phyloP scores from a whole-genome alignment of 2,113 vertebrate genomes.

The Eretmochelys imbricata region DNA sequence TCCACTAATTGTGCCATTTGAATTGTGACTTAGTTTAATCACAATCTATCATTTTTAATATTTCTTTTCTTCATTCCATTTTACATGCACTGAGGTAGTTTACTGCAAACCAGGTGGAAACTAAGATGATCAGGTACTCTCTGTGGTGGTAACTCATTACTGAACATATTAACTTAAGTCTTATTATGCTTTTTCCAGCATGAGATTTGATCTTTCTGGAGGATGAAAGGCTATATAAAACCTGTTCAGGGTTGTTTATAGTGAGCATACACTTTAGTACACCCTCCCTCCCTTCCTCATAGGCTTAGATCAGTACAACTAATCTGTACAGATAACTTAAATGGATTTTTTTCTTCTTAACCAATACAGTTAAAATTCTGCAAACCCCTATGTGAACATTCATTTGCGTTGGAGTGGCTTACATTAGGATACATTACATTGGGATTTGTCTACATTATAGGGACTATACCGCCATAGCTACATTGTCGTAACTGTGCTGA shows the following conservation, averaged over 20 bases:
- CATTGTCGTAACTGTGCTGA: too few species aligned
- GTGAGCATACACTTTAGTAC: too few species aligned
- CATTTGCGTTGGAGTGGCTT: constrained; percentile 18
- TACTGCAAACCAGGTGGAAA: constrained; percentile 59
- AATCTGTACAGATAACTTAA: constrained; percentile 3
- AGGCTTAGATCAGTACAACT: constrained; percentile 3
- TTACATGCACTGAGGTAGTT: constrained; percentile 59
- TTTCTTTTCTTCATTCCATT: constrained; percentile 67
- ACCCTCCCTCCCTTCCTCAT: constrained; percentile 19
- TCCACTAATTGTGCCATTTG: constrained; percentile 59
- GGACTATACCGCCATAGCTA: too few species aligned
- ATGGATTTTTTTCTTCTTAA: constrained; percentile 22
- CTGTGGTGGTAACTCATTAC: constrained; percentile 55
- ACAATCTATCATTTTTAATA: constrained; percentile 48
- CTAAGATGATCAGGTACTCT: constrained; percentile 59
- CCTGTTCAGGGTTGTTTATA: neutral
- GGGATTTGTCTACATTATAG: too few species aligned
- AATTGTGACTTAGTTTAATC: constrained; percentile 69
- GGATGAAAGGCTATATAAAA: constrained; percentile 22
- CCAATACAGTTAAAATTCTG: neutral
- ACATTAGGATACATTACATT: neutral
- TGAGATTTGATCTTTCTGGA: constrained; percentile 57
- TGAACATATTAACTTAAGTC: constrained; percentile 58
- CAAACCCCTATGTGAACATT: neutral
- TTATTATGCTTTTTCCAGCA: constrained; percentile 41